Evolutionary conservation across 1,140 invertebrate species (phyloP).

Genomic region (Latrodectus geometricus): DNA sequence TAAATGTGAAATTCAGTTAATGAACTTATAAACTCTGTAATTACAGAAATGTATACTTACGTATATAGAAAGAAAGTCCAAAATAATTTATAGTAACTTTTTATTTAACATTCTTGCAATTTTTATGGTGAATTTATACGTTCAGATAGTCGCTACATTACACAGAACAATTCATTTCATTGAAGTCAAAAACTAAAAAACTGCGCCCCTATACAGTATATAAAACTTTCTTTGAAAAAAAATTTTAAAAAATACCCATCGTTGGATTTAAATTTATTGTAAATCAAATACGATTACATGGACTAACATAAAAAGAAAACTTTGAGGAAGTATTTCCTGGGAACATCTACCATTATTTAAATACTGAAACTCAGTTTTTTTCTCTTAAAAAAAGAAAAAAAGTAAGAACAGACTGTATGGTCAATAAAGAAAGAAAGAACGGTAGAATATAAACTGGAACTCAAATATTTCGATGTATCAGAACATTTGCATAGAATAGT

Average conservation of each 20-base stretch:
- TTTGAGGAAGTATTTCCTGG: not conserved
- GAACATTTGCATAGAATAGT: not conserved
- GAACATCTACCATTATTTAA: not conserved
- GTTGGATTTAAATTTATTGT: not conserved
- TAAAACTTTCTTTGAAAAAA: no score
- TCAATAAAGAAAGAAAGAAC: not conserved
- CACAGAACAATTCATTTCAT: no score
- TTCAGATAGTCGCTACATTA: no score
- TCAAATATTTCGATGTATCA: not conserved
- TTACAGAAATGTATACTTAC: no score
- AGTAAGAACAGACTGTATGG: not conserved
- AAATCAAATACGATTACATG: not conserved
- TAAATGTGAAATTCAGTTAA: no score
- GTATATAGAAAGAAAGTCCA: no score
- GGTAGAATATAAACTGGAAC: not conserved
- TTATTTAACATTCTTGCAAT: no score
- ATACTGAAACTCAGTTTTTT: not conserved
- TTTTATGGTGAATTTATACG: no score
- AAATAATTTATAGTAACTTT: no score
- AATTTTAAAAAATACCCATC: not conserved
- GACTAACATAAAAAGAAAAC: not conserved
- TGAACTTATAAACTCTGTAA: no score
- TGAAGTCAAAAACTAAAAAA: no score
- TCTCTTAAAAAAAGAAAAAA: not conserved
- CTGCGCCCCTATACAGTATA: no score